phyloP scores from a whole-genome alignment of 1,140 invertebrate genomes.

The Bombus vancouverensis region DNA sequence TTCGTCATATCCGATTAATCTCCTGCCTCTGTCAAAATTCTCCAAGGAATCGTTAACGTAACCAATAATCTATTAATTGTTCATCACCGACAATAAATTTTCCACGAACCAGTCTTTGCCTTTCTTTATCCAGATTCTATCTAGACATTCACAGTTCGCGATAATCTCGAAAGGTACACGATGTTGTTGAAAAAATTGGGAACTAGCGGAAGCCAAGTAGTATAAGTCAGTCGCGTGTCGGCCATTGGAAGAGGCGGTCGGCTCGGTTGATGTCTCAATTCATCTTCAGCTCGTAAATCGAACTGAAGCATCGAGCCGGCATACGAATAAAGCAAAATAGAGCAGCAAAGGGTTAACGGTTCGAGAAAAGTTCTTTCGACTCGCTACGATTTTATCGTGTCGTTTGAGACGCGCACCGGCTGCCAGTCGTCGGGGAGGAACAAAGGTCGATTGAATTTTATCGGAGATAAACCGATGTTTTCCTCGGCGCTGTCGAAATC shows the following conservation, averaged over 20 bases:
- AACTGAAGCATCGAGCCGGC: background rate
- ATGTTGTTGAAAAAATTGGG: background rate
- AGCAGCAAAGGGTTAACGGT: constrained; percentile 1
- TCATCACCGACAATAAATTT: background rate
- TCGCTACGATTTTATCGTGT: background rate
- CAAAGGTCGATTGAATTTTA: constrained; percentile 21
- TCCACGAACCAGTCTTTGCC: background rate
- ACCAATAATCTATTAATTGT: background rate
- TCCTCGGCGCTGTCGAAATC: constrained; percentile 13
- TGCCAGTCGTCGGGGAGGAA: background rate
- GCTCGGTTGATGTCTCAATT: background rate
- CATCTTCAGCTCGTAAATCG: background rate
- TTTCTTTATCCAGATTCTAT: background rate
- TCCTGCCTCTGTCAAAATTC: too few relatives aligned
- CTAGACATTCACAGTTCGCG: background rate
- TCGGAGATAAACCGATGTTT: constrained; percentile 20
- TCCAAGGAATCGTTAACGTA: background rate
- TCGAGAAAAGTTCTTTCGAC: background rate
- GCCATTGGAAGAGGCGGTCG: too few relatives aligned
- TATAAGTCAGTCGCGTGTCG: background rate
- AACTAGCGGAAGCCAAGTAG: constrained; percentile 6
- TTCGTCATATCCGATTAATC: too few relatives aligned
- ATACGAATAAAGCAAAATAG: background rate
- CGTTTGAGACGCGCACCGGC: background rate
- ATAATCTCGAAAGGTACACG: background rate